Evolutionary conservation across 2,113 vertebrate genomes (phyloP), one percentile per base, ranked within the genome.

Genomic region (Chloroceryle aenea): DNA sequence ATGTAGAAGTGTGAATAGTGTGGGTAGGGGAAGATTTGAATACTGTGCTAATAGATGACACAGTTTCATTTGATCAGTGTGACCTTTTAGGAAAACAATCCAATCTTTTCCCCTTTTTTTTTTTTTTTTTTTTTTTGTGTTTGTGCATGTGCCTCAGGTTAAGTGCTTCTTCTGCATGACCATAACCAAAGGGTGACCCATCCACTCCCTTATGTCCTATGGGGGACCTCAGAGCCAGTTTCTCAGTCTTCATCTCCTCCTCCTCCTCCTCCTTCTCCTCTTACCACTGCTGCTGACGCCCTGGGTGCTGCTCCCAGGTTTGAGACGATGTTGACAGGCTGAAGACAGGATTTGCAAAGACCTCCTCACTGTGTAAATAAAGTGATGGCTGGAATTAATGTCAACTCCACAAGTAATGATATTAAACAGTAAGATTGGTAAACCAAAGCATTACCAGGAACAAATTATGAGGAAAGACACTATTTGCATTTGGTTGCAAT

Each of bases 81-180:
- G 95, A 96, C 88, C 95, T 96, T 94, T 97, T 75, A 94, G 92
- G 77, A 95, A 95, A 96, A 95, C 91, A 75, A 91, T 91, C 97
- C 96, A 85, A 93, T 95, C 94, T 96, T 94, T 94, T 96, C 64
- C 94, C 91, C 89, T 96, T 96, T 87, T 90, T 96, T 96, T 87
- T 95, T 85, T 96, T 96, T 93, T 95, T 94, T 96, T 97, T 97
- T 93, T 97, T 97, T 97, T 97, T 97, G 92, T 98, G 82, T 98
- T 97, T 96, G 95, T 97, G 93, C 92, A 93, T 97, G 96, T 97
- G 89, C 97, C 97, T 95, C 96, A 98, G 98, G 98, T 98, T 97
- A 98, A 97, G 95, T 94, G 71, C 96, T 95, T 83, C 98, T 97
- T 96, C 98, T 97, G 96, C 97, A 96, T 97, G 97, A 96, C 96